Percentiles rank a stretch among this genome's conserved stretches.
These are phyloP conservation scores for Choloepus hoffmanni DNA, from an alignment of 2,113 vertebrate species.

Conservation along the genomic window DNA sequence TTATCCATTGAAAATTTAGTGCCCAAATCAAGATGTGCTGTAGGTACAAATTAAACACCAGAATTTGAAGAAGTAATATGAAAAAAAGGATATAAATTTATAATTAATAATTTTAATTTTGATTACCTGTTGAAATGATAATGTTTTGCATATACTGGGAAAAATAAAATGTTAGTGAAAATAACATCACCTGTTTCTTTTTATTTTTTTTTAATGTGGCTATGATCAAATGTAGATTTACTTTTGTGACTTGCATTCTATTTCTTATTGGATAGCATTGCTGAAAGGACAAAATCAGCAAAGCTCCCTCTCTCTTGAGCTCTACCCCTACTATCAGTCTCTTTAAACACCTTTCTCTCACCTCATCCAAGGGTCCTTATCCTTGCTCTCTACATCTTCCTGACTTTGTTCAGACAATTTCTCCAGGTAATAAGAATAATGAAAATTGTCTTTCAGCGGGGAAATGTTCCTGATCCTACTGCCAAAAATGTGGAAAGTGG, in stretches of 20 bases:
- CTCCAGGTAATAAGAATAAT: not conserved
- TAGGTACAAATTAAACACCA: not conserved
- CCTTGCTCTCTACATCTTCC: not conserved
- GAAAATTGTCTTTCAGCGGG: not conserved
- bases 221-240: not conserved
- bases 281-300: not conserved
- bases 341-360: not conserved
- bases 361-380: not conserved
- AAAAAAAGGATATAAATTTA: not conserved
- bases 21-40: not conserved
- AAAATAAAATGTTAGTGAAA: not conserved
- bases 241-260: not conserved
- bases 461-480: not conserved
- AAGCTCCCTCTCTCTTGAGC: not conserved
- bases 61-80: not conserved
- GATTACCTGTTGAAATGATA: not conserved
- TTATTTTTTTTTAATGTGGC: not conserved
- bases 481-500: not conserved
- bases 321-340: not conserved
- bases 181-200: not conserved
- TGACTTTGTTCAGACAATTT: not conserved
- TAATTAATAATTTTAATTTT: not conserved
- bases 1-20: constrained; percentile 2
- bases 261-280: not conserved
- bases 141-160: not conserved